Base-by-base conservation (phyloP, 2,888 invertebrate species). In the Pollenia amentaria region DNA sequence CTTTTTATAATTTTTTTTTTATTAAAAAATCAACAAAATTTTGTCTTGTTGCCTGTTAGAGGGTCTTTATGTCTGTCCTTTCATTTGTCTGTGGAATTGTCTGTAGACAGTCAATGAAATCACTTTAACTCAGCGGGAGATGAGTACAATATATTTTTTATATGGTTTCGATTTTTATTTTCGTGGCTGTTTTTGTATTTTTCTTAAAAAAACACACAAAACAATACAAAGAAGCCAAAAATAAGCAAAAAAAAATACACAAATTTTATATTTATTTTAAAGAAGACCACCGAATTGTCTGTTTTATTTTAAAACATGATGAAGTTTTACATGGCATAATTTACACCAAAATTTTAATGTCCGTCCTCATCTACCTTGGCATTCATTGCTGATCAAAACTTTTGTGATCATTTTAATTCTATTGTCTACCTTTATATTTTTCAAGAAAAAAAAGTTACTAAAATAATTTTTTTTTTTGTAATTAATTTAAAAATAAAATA, bases 51-150 rank as follows among this genome's bases (percentile, higher is more conserved):
- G 73, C 51, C 83, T 70, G 81, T 55, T 44, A 44, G 64, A 70
- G 12, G 12, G 72, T 65, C 76, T 67, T 79, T 62, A 21, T 69
- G 87, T 76, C 77, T 64, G 83, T 77, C 62, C 83, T 46, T 55
- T 53, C 67, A 48, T 46, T 69, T 82, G 86, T 86, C 86, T 84
- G 82, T 85, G 67, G 65, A 69, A 65, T 53, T 82, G 84, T 80
- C 84, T 87, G 87, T 87, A 86, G 85, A 86, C 86, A 88, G 88
- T 82, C 86, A 88, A 84, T 88, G 89, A 88, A 91, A 90, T 91
- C 89, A 88, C 88, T 91, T 88, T 85, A 89, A 80, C 91, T 89
- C 91, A 91, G 91, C 91, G 90, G 91, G 91, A 90, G 91, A 90
- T 90, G 89, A 88, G 88, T 91, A 76, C 53, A 53, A 69, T 62